Evolutionary conservation across 2,888 invertebrate species (phyloP), one percentile per base, ranked within the genome.

Genomic region (Lapara coniferarum): DNA sequence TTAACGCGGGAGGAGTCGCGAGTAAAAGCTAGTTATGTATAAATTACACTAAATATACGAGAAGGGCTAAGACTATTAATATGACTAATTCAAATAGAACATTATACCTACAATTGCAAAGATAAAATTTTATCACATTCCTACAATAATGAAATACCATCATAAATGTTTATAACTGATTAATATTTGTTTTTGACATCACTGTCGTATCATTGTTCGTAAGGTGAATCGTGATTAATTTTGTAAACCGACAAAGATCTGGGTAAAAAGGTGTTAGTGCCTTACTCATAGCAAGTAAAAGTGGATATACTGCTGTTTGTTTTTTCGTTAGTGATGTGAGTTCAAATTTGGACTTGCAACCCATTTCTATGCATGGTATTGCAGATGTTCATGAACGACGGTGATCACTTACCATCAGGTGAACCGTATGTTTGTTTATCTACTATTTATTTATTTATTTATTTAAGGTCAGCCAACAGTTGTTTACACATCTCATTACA

Each of bases 141-240:
- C 3, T 1, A 16, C 16, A 3, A 16, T 63, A 49, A 63, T 46
- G 63, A 46, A 49, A 49, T 44, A 59, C 16, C 10, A 63, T 19
- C 55, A 63, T 63, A 63, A 63, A 49, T 63, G 46, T 56, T 56
- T 25, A 57, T 14, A 14, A 57, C 19, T 49, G 63, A 49, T 46
- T 63, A 63, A 63, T 49, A 13, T 63, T 57, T 57, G 14, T 30
- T 6, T 13, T 10, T 63, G 46, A 49, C 63, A 19, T 63, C 59
- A 63, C 16, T 49, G 12, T 44, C 16, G 25, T 25, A 25, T 44
- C 44, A 14, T n/a, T 59, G 16, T 44, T 59, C 16, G 19, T 63
- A 19, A 46, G 12, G 59, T 59, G 44, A 59, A 59, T 16, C 44
- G 16, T 59, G 59, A 59, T 59, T 46, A 59, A 59, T 59, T 59